Percentiles rank a stretch among this genome's conserved stretches.
These are phyloP conservation scores for Ladona fulva DNA, from an alignment of 1,140 invertebrate species.

Conservation along the genomic window DNA sequence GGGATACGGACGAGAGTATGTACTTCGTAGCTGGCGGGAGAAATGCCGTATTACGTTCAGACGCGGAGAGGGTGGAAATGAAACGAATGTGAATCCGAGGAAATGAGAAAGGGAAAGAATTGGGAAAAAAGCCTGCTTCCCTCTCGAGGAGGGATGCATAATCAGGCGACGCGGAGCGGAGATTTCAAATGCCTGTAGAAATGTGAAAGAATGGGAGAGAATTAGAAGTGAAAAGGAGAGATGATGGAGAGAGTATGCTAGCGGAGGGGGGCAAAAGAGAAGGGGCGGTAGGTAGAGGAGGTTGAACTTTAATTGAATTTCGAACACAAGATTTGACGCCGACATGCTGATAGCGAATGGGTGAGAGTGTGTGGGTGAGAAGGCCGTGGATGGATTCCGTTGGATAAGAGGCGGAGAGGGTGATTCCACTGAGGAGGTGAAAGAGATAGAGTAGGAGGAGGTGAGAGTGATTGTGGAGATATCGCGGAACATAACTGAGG, in stretches of 20 bases:
- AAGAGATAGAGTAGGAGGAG: neutral
- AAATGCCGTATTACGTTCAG: too few species aligned
- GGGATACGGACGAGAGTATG: too few species aligned
- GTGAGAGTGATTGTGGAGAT: neutral
- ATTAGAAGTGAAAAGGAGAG: too few species aligned
- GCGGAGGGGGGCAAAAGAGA: neutral
- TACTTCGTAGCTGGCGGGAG: too few species aligned
- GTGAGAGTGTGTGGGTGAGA: neutral
- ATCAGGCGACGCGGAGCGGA: too few species aligned
- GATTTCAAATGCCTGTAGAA: too few species aligned
- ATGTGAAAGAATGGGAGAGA: too few species aligned
- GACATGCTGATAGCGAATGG: neutral
- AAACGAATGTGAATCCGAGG: too few species aligned
- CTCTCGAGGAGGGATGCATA: too few species aligned
- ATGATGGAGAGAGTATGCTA: neutral
- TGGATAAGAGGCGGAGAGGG: neutral
- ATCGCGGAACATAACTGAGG: neutral
- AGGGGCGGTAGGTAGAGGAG: neutral
- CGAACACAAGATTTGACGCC: neutral
- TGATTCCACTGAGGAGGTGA: neutral
- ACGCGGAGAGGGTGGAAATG: too few species aligned
- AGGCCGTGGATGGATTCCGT: neutral
- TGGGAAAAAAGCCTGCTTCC: too few species aligned
- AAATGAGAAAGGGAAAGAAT: too few species aligned
- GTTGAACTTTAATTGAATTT: constrained; percentile 7